Base-by-base conservation (phyloP, 2,113 vertebrate species). In the Potamarius usumacintae region DNA sequence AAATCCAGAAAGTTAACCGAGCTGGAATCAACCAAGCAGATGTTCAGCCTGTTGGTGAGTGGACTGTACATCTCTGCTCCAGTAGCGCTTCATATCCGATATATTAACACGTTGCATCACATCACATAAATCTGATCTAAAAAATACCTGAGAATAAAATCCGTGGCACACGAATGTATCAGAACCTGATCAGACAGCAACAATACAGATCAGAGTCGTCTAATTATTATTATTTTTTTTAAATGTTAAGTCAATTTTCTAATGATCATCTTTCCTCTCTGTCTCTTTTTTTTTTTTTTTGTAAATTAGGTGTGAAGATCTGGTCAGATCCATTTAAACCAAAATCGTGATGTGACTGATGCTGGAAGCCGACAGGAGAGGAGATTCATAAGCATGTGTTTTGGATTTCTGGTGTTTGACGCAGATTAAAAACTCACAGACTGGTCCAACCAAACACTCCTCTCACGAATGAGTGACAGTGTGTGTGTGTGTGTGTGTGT, bases 301-400 rank as follows among this genome's bases (percentile, higher is more conserved):
- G 25, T 58, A 15, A 8, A 76, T 71, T 78, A 96, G 95, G 95
- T 87, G 78, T 96, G 87, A 95, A 95, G 90, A 83, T 95, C 0
- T 96, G 95, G 95, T 94, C 95, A 0, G 95, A 96, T 91, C 95
- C 95, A 1, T 96, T 93, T 87, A 95, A 95, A 83, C 69, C 94
- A 67, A 96, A 95, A 92, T 95, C 92, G 92, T 77, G 85, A 87
- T 74, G 71, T 42, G 22, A 74, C 22, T 7, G 15, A 69, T 55
- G 27, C 15, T n/a, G 57, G 34, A 77, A 48, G 69, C 27, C 9
- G 74, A 50, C 11, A 0, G 48, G 42, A 72, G 85, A 83, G 57
- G 34, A 87, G 71, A 3, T 7, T 69, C 65, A 85, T 4, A 30
- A 79, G 71, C 79, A 58, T 58, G 85, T 65, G 81, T 89, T 34